Evolutionary conservation across 2,797 vertebrate genomes (phyloP), one percentile per base, ranked within the genome.

Genomic region (Esox lucius): DNA sequence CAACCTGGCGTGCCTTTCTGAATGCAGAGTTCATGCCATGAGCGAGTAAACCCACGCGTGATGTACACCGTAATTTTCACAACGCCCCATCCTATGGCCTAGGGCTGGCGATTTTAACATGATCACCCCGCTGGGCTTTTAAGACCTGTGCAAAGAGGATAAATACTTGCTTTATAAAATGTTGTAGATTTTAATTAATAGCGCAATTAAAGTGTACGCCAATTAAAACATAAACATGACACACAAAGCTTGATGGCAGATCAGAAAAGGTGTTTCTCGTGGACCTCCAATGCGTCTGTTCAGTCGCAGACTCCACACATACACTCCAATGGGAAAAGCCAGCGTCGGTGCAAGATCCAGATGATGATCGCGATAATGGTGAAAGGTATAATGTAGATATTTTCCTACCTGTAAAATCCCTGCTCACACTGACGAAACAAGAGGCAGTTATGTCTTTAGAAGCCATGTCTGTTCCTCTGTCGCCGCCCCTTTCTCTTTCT

Each of bases 391-490:
- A 53, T 49, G 19, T 15, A 46, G 28, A 35, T 68, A 33, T 72
- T 91, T 24, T 61, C 56, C 91, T 91, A 94, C 93, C 93, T 94
- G 93, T 91, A 68, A 94, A 93, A 59, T 94, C 93, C 85, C 91
- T 92, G 90, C 75, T 91, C 78, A 93, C 86, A 81, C 87, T 89
- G 76, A 89, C 79, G 89, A 93, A 94, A 83, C 90, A 89, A 80
- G 87, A 85, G 85, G 87, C 87, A 70, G 89, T 80, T 81, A 90
- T 90, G 87, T 94, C 93, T 84, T 91, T 94, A 80, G 92, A 90
- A 91, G 93, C 93, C 93, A 94, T 94, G 89, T 91, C 91, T 90
- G 89, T 75, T 88, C 80, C 84, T 82, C 81, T 82, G 62, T 74
- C 67, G 68, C 84, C 81, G 75, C 83, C 79, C 78, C 70, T 77